phyloP scores from a whole-genome alignment of 2,888 invertebrate genomes.

The Hermaeophaga mercurialis region DNA sequence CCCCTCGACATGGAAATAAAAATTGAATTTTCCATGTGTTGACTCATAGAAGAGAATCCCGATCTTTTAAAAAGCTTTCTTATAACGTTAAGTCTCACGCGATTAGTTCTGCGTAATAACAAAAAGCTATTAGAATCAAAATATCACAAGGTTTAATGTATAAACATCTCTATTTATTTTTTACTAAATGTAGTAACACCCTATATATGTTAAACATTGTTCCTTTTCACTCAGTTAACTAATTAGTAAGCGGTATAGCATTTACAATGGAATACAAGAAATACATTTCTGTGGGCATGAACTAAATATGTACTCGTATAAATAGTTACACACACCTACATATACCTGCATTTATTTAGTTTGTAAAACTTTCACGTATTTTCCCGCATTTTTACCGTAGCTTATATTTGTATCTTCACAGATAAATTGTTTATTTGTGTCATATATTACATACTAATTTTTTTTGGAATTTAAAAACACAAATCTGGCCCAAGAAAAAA shows the following conservation, averaged over 20 bases:
- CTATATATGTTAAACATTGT: neutral
- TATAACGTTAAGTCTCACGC: too few species aligned
- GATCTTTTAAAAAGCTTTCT: too few species aligned
- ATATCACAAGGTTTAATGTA: too few species aligned
- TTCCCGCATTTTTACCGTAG: neutral
- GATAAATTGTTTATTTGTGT: neutral
- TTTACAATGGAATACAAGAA: slow-evolving; percentile 1
- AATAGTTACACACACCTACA: neutral
- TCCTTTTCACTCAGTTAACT: slow-evolving; percentile 4
- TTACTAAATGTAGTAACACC: too few species aligned
- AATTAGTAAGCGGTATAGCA: slow-evolving; percentile 1
- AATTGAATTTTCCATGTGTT: too few species aligned
- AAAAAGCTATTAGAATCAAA: too few species aligned
- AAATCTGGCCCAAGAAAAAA: slow-evolving; percentile 6
- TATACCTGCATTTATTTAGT: slow-evolving; percentile 4
- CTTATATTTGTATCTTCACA: slow-evolving; percentile 4
- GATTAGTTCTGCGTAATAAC: too few species aligned
- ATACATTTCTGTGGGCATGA: slow-evolving; percentile 2
- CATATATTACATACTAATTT: neutral
- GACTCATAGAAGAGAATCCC: too few species aligned
- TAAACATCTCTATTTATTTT: too few species aligned
- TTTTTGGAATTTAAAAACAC: neutral
- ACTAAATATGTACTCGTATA: neutral
- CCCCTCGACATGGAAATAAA: too few species aligned
- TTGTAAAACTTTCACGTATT: slow-evolving; percentile 21